Conservation (phyloP, 1,140 invertebrate species). For the Ruditapes philippinarum region DNA sequence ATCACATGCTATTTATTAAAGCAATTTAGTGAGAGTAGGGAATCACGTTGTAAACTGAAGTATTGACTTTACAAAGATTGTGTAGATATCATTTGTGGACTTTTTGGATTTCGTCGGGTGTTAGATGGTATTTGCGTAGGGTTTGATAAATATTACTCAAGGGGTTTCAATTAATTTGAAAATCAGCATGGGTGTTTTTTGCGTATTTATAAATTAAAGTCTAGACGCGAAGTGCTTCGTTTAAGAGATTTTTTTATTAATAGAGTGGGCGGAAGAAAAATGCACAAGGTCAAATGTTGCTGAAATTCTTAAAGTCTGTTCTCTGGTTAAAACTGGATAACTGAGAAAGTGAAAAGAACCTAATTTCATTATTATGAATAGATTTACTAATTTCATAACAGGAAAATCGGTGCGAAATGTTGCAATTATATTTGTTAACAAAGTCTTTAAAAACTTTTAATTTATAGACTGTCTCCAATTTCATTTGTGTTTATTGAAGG, state of each 20-base stretch:
- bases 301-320: no score
- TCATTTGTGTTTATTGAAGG: no score
- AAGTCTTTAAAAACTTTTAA: no score
- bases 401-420: no score
- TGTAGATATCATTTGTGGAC: background rate
- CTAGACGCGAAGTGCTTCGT: background rate
- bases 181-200: background rate
- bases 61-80: constrained; percentile 1
- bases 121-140: background rate
- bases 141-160: background rate
- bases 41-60: background rate
- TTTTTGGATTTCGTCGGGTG: background rate
- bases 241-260: background rate
- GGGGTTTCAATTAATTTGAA: background rate
- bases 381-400: no score
- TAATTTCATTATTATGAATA: no score
- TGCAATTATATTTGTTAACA: no score
- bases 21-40: background rate
- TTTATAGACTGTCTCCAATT: no score
- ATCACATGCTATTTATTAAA: background rate
- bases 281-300: no score
- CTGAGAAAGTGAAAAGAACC: no score
- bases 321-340: no score
- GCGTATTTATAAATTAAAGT: background rate
- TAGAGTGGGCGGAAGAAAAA: background rate